phyloP scores from a whole-genome alignment of 1,140 invertebrate species.

The Lanistes nyassanus region DNA sequence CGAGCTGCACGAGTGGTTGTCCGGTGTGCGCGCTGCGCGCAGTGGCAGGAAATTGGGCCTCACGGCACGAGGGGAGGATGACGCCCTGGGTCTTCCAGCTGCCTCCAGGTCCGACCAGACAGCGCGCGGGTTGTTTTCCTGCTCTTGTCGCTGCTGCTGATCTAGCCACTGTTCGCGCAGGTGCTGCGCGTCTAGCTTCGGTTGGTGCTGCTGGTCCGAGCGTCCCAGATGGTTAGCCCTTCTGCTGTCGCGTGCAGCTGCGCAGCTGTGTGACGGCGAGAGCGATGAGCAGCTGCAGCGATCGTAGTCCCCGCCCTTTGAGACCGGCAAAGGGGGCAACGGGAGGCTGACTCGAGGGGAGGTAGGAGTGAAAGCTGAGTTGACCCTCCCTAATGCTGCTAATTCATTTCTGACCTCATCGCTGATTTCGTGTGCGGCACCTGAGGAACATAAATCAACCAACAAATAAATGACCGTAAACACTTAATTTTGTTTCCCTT shows the following conservation, averaged over 20 bases:
- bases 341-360: constrained; percentile 2
- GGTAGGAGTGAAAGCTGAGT: constrained; percentile 3
- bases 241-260: neutral
- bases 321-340: constrained; percentile 5
- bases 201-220: neutral
- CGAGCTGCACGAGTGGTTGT: neutral
- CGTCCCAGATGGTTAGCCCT: neutral
- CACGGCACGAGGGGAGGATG: neutral
- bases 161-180: neutral
- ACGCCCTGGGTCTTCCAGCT: neutral
- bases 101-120: neutral
- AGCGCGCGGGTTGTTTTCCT: neutral
- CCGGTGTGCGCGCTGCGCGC: neutral
- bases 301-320: neutral
- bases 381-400: neutral
- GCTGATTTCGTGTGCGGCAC: neutral
- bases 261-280: neutral
- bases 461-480: no score
- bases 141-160: neutral
- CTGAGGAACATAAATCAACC: neutral
- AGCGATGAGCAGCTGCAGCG: neutral
- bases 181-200: neutral
- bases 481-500: no score
- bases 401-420: neutral
- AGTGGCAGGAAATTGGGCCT: constrained; percentile 6